These are phyloP conservation scores for Lathronympha strigana DNA, from an alignment of 2,888 invertebrate genomes.

Conservation along the genomic window DNA sequence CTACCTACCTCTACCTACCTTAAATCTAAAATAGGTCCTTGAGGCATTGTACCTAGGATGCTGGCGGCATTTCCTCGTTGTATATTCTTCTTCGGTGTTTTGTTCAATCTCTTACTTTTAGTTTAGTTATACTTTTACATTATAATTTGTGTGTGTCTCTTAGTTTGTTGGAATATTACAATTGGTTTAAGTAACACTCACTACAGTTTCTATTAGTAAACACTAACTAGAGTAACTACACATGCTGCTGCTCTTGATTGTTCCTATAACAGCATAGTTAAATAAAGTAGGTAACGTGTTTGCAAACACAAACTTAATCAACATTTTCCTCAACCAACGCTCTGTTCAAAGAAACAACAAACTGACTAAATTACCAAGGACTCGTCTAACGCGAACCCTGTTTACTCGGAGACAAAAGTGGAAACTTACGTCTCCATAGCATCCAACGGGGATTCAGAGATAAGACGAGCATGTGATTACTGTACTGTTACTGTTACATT, in stretches of 20 bases:
- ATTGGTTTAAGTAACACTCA: no score
- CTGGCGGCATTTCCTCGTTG: no score
- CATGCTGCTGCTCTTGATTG: background rate
- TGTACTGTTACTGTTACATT: slow-evolving; percentile 11
- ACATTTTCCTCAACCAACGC: background rate
- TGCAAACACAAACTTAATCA: background rate
- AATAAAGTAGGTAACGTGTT: background rate
- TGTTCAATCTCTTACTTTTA: no score
- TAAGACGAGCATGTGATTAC: slow-evolving; percentile 18
- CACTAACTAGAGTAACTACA: background rate
- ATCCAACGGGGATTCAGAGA: slow-evolving; percentile 27
- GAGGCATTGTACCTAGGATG: no score
- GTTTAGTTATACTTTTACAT: no score
- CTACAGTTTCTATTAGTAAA: no score
- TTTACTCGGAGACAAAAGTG: slow-evolving; percentile 26
- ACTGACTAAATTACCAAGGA: slow-evolving; percentile 4
- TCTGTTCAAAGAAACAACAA: background rate
- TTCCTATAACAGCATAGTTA: background rate
- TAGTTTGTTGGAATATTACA: no score
- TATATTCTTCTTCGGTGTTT: no score
- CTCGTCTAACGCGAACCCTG: slow-evolving; percentile 3
- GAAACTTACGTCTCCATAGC: slow-evolving; percentile 30
- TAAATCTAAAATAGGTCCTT: no score
- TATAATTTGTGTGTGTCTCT: no score
- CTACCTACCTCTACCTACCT: no score